phyloP scores from a whole-genome alignment of 2,113 vertebrate species.

The Phrynosoma platyrhinos region DNA sequence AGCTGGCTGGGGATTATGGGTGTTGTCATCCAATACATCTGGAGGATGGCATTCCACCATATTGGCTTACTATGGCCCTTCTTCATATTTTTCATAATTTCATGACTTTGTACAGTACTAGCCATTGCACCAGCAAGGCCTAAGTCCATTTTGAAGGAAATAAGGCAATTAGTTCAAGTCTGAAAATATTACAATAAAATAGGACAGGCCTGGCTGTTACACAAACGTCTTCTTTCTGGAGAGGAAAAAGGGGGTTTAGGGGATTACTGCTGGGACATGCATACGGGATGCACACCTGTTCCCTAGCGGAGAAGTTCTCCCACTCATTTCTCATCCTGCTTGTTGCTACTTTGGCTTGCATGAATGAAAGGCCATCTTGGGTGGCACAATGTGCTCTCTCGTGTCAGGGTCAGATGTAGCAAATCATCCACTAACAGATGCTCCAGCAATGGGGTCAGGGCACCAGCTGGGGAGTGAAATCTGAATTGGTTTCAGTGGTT shows the following conservation, averaged over 20 bases:
- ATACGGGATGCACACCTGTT: conserved; percentile 4
- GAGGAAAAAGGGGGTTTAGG: not conserved
- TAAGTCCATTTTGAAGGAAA: not conserved
- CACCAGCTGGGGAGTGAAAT: conserved; percentile 4
- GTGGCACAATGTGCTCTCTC: not conserved
- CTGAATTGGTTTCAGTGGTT: not conserved
- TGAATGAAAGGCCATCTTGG: not conserved
- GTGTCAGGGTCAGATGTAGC: not conserved
- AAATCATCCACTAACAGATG: not conserved
- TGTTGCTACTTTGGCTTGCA: not conserved
- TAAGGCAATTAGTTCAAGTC: not conserved
- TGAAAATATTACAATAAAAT: not conserved
- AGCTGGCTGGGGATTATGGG: no score
- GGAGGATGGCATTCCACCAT: not conserved
- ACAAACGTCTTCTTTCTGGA: not conserved
- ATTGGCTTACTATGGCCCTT: not conserved
- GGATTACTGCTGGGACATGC: not conserved
- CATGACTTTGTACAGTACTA: no score
- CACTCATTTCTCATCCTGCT: not conserved
- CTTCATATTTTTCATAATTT: not conserved
- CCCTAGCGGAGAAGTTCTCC: not conserved
- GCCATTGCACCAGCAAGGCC: not conserved
- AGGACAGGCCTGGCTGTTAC: not conserved
- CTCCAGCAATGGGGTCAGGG: not conserved
- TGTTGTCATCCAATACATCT: not conserved